Evolutionary conservation across 2,888 invertebrate genomes (phyloP).

Genomic region (Cyrtodaria siliqua): DNA sequence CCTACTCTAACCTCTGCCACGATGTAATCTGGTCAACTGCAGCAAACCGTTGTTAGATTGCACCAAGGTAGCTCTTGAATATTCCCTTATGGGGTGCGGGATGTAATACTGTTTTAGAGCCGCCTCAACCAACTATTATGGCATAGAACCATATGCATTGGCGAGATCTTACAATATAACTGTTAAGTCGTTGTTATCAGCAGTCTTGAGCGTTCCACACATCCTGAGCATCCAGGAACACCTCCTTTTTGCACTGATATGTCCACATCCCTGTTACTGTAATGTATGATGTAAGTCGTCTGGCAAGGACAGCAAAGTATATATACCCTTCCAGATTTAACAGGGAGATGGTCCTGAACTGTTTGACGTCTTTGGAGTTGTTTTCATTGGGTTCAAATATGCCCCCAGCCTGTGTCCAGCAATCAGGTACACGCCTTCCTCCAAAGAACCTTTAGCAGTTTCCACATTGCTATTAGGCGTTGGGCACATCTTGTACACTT

Average conservation of each 20-base stretch:
- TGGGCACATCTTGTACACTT: background rate
- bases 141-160: background rate
- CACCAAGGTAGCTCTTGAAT: background rate
- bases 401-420: too few species aligned
- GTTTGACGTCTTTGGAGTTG: background rate
- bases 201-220: too few species aligned
- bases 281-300: slow-evolving; percentile 24
- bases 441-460: background rate
- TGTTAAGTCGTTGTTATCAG: too few species aligned
- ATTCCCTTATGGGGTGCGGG: background rate
- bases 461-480: background rate
- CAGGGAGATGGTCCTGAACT: slow-evolving; percentile 26
- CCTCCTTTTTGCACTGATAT: too few species aligned
- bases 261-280: too few species aligned
- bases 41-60: background rate
- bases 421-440: too few species aligned
- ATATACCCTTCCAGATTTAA: slow-evolving; percentile 48
- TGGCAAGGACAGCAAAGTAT: slow-evolving; percentile 42
- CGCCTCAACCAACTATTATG: background rate
- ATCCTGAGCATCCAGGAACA: too few species aligned
- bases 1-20: background rate
- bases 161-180: too few species aligned
- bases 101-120: background rate
- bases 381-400: background rate
- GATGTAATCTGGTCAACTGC: background rate